Evolutionary conservation across 2,113 vertebrate species (phyloP).

Genomic region (Daphoenositta chrysoptera): DNA sequence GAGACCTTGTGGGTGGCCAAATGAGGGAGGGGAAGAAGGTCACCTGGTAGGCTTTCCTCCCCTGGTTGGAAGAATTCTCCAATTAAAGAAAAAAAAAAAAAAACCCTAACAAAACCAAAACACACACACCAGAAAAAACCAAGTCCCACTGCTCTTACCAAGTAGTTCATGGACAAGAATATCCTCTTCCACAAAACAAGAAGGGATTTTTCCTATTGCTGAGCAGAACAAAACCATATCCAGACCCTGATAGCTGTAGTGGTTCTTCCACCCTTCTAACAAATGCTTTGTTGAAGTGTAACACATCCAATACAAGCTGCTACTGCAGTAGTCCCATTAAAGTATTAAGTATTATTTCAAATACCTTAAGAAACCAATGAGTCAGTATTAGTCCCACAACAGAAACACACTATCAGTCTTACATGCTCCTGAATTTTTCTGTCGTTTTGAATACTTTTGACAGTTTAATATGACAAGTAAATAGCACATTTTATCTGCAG

Average conservation of each 20-base stretch:
- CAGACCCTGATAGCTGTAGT: not conserved
- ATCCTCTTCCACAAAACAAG: not conserved
- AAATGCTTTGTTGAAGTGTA: not conserved
- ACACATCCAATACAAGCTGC: not conserved
- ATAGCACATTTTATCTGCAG: not conserved
- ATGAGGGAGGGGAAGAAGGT: not conserved
- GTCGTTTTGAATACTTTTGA: not conserved
- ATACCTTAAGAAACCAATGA: not conserved
- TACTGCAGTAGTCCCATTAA: accelerated
- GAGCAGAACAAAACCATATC: not conserved
- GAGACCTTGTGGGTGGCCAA: too few species aligned
- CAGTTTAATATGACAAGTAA: not conserved
- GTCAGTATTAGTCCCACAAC: not conserved
- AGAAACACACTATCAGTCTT: not conserved
- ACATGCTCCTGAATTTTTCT: not conserved
- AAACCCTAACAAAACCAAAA: accelerated
- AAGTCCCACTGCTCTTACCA: not conserved
- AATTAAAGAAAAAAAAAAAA: not conserved
- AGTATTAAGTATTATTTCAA: not conserved
- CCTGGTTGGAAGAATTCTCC: not conserved
- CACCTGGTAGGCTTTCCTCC: not conserved
- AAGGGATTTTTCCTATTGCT: not conserved
- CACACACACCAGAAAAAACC: too few species aligned
- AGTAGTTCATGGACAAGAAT: not conserved
- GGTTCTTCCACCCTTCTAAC: not conserved